Base-by-base conservation (phyloP, 2,888 invertebrate genomes). In the Chalcosyrphus nemorum region DNA sequence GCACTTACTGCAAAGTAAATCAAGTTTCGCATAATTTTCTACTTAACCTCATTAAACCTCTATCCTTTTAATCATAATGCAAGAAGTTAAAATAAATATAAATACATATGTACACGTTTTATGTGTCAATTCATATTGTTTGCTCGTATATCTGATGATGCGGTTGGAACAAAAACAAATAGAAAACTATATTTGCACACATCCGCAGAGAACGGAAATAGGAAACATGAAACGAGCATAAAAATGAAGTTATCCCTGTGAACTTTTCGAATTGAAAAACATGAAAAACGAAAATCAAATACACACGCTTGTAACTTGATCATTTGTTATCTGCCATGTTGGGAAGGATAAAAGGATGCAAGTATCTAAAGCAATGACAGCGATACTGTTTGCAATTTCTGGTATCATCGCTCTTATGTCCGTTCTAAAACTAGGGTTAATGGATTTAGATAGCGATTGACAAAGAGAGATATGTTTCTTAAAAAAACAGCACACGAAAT, bases 151-250 rank as follows among this genome's bases (percentile, higher is more conserved):
- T 35, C 35, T n/a, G n/a, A n/a, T 11, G 0, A 35, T n/a, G n/a
- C 35, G 35, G 4, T n/a, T 35, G 35, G 35, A n/a, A 4, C n/a
- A 35, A 35, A n/a, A n/a, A n/a, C n/a, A n/a, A 35, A 35, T n/a
- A 35, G 35, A 11, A 35, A 35, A 35, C 35, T 35, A 35, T 35
- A n/a, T 35, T 35, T 35, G 35, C 4, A 35, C n/a, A 35, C 35
- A 35, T n/a, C 35, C 35, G 35, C 35, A 35, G 35, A 11, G 35
- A 43, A 45, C 27, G 63, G 63, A 63, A 32, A 47, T 21, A 47
- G 45, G 21, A 47, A 47, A 63, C 47, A 63, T 47, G 63, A 63
- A 63, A 47, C 32, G 15, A 63, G 47, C 63, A 63, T 63, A 63
- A 63, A 63, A 63, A 63, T 47, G 29, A 63, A 45, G 32, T 63